These are phyloP conservation scores for Tonatia bakeri DNA, from an alignment of 2,113 vertebrate species.

Conservation along the genomic window DNA sequence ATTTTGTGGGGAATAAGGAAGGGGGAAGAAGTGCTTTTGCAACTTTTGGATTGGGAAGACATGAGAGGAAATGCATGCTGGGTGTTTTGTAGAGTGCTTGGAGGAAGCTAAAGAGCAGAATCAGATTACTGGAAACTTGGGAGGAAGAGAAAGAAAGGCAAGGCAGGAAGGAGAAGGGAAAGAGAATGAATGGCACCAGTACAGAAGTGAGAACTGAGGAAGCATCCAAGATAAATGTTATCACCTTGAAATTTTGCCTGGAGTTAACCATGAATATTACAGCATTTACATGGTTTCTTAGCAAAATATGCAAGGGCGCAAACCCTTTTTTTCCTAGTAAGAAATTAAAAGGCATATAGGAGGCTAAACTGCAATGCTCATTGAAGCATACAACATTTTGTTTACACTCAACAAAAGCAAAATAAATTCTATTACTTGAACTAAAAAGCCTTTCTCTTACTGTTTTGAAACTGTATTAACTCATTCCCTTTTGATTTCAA, in stretches of 20 bases:
- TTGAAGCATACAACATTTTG: background rate
- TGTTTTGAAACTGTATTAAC: background rate
- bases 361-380: background rate
- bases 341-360: background rate
- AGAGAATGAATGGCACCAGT: background rate
- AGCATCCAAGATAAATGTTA: background rate
- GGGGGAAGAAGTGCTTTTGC: background rate
- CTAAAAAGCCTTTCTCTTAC: background rate
- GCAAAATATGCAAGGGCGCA: background rate
- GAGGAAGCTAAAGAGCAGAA: background rate
- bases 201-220: background rate
- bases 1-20: background rate
- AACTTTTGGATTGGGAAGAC: background rate
- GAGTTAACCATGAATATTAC: background rate
- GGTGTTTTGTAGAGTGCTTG: background rate
- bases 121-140: background rate
- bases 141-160: background rate
- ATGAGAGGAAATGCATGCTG: background rate
- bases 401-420: background rate
- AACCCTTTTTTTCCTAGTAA: background rate
- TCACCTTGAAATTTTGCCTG: background rate
- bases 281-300: background rate
- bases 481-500: background rate
- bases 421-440: background rate
- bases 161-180: background rate